phyloP scores from a whole-genome alignment of 2,797 vertebrate genomes.

The Galaxias olidus region DNA sequence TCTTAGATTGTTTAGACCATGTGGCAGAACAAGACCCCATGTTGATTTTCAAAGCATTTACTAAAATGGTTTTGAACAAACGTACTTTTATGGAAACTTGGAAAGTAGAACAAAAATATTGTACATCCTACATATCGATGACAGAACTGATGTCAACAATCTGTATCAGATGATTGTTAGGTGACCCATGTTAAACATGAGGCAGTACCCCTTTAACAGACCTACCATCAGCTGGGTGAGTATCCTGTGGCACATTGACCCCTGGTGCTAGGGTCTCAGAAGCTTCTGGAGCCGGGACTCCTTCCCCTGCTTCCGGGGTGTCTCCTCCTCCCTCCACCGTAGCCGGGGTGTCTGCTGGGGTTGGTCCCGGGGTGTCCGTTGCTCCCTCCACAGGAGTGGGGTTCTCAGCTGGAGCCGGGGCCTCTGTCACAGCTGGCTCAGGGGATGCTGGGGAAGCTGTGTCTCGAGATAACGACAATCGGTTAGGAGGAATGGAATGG shows the following conservation, averaged over 20 bases:
- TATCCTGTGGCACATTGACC: conserved; percentile 12
- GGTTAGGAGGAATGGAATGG: conserved; percentile 12
- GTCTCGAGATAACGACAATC: conserved; percentile 24
- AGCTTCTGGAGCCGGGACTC: neutral
- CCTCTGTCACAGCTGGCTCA: conserved; percentile 2
- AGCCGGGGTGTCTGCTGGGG: conserved; percentile 10
- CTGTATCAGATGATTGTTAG: too few relatives aligned
- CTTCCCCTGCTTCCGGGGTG: too few relatives aligned
- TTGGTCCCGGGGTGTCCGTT: neutral
- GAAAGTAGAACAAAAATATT: too few relatives aligned
- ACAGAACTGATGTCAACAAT: too few relatives aligned
- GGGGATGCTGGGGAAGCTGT: conserved; percentile 9
- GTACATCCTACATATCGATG: too few relatives aligned
- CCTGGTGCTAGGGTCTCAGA: conserved; percentile 16
- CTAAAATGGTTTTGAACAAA: too few relatives aligned
- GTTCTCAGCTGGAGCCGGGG: conserved; percentile 4
- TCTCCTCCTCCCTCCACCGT: conserved; percentile 11
- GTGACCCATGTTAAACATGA: too few relatives aligned
- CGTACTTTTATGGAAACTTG: too few relatives aligned
- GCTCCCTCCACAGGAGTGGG: conserved; percentile 11
- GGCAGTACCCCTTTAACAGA: neutral
- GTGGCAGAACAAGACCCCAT: too few relatives aligned
- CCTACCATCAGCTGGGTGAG: conserved; percentile 52
- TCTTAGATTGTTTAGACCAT: too few relatives aligned
- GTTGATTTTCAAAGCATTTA: too few relatives aligned